Evolutionary conservation across 2,888 invertebrate genomes (phyloP), one percentile per base, ranked within the genome.

Genomic region (Marasmarcha lunaedactyla): DNA sequence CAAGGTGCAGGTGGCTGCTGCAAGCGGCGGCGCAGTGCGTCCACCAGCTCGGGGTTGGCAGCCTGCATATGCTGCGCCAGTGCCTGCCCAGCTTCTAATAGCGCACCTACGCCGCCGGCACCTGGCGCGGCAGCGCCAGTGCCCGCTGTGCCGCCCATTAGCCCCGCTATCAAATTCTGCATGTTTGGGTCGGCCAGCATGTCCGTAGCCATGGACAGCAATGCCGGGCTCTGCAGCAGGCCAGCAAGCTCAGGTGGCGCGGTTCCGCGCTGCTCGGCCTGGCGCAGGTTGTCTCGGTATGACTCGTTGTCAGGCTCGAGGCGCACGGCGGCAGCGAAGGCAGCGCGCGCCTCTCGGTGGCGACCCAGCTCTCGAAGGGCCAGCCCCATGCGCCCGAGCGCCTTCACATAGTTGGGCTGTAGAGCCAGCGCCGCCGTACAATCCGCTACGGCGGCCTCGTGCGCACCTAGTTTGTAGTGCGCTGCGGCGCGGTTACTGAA

Each of bases 401-500:
- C 98, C 79, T 98, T 98, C 54, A 95, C 91, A 72, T 99, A 99
- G 45, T 88, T 88, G 0, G 95, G 91, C 70, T 98, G 97, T 51
- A 98, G 88, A 25, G 88, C 86, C 40, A 99, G 85, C 3, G 99
- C 97, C 35, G 90, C 89, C 54, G 92, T 89, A 67, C 97, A 98
- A 73, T 99, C 98, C 39, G 90, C 88, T 39, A 98, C 91, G 9
- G 97, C 95, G 44, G 89, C 86, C 41, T 90, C 86, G 59, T 95
- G 91, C 57, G 93, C 90, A 37, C 92, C 92, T 48, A 97, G 77
- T 63, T 96, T 95, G 63, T 93, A 97, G 66, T 93, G 91, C 1
- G 97, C 97, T 1, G 98, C 98, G 35, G 98, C 99, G 50, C 98
- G 89, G 68, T 99, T 99, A 70, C 98, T 97, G 70, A 94, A 98